Evolutionary conservation across 2,888 invertebrate species (phyloP), one percentile per base, ranked within the genome.

Genomic region (Erebia aethiops): DNA sequence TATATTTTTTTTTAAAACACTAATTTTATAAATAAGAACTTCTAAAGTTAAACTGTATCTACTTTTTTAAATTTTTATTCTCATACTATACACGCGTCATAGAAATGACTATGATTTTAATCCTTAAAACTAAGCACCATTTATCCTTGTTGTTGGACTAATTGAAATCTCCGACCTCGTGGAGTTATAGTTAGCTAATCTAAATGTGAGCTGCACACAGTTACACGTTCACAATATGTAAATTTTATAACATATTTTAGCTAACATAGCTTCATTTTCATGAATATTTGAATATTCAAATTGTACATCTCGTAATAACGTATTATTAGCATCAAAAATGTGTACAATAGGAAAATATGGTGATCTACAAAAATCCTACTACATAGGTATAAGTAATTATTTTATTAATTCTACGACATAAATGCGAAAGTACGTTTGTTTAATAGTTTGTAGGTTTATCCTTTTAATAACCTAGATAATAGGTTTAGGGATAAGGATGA

Each of bases 91-190:
- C n/a, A 51, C 51, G 7, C 4, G 4, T 13, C 5, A 13, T 49
- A 13, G 13, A 4, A 51, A 5, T n/a, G 5, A 7, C 7, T 51
- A 5, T 51, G 51, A 57, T 35, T 35, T 0, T 11, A 26, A 54
- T 64, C 52, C 18, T 64, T 52, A 64, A 64, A 64, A 54, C 10
- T 35, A 52, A 52, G 52, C 64, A 64, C 64, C 64, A 64, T 54
- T 41, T 64, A 64, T 54, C 41, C 16, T 54, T 63, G 63, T 63
- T 64, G 52, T 41, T 54, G 41, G 18, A 16, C 2, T 54, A 64
- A 41, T 41, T 41, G 35, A 54, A 54, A 64, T 35, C 26, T 10
- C 51, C 35, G 26, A 18, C 35, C 7, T 35, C 52, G 64, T 64
- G 16, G 14, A 64, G 13, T 64, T 26, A 26, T 9, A 64, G 13